Evolutionary conservation across 2,797 vertebrate genomes (phyloP).

Genomic region (Platyrinchus mystaceus): DNA sequence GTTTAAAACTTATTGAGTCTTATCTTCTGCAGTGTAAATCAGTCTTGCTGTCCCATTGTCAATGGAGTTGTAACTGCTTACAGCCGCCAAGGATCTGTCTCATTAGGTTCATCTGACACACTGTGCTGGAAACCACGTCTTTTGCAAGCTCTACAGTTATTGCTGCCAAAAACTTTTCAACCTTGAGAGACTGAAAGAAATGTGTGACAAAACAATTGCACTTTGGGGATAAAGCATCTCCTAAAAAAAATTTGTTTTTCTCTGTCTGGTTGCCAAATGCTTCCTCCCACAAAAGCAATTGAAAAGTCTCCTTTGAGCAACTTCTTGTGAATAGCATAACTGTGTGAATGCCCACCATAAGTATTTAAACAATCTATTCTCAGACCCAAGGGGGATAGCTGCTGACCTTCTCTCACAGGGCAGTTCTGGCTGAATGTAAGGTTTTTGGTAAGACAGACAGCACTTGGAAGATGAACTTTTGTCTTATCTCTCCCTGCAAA

Average conservation of each 20-base stretch:
- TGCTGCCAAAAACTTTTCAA: constrained; percentile 35
- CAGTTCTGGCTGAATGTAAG: not conserved
- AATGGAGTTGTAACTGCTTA: not conserved
- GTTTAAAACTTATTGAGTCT: not conserved
- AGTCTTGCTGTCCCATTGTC: not conserved
- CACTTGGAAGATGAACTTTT: not conserved
- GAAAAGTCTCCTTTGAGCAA: constrained; percentile 14
- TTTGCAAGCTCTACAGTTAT: not conserved
- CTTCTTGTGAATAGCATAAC: not conserved
- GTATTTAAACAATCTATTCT: constrained; percentile 3
- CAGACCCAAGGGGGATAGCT: not conserved
- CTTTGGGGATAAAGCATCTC: constrained; percentile 7
- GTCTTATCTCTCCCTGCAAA: not conserved
- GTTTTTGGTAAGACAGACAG: not conserved
- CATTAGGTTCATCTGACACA: not conserved
- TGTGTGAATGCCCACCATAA: not conserved
- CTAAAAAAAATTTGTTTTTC: not conserved
- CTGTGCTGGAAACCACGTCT: not conserved
- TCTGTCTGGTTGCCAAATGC: constrained; percentile 16
- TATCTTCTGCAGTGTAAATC: not conserved
- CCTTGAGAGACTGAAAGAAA: constrained; percentile 14
- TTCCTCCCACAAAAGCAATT: constrained; percentile 6
- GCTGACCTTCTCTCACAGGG: not conserved
- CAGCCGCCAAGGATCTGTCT: not conserved
- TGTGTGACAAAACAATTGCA: constrained; percentile 1